Percentiles rank a stretch among this genome's conserved stretches.
Evolutionary conservation across 2,113 vertebrate species (phyloP).

Genomic region (Coregonus clupeaformis): DNA sequence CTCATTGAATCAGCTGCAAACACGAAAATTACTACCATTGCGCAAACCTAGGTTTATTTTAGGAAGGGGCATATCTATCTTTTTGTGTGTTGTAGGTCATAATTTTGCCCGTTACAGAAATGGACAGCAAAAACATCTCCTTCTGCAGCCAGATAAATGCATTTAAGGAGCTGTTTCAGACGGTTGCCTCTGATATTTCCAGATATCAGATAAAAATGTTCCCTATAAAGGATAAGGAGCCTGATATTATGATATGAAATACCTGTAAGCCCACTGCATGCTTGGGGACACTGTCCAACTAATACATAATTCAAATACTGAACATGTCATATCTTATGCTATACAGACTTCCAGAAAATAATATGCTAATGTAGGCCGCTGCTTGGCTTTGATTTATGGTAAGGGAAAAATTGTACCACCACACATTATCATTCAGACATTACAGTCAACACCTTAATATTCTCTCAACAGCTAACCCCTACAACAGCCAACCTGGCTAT

Average conservation of each 20-base stretch:
- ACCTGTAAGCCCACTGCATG: background rate
- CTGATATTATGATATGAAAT: background rate
- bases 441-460: background rate
- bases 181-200: background rate
- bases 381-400: conserved; percentile 6
- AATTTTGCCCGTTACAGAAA: background rate
- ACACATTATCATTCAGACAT: conserved; percentile 8
- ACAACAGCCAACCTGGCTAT: background rate
- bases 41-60: background rate
- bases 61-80: background rate
- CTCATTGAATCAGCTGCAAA: background rate
- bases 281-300: background rate
- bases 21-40: background rate
- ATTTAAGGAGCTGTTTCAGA: background rate
- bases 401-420: conserved; percentile 3
- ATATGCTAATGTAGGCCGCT: conserved; percentile 9
- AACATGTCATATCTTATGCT: conserved; percentile 10
- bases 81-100: background rate
- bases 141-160: background rate
- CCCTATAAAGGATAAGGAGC: background rate
- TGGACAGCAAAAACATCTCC: too few relatives aligned
- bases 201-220: background rate
- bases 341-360: conserved; percentile 1
- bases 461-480: background rate
- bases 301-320: conserved; percentile 7